A percentile compares a stretch with the other conserved stretches of the same genome.
phyloP scores from a whole-genome alignment of 2,888 invertebrate genomes.

The Tetropium fuscum region DNA sequence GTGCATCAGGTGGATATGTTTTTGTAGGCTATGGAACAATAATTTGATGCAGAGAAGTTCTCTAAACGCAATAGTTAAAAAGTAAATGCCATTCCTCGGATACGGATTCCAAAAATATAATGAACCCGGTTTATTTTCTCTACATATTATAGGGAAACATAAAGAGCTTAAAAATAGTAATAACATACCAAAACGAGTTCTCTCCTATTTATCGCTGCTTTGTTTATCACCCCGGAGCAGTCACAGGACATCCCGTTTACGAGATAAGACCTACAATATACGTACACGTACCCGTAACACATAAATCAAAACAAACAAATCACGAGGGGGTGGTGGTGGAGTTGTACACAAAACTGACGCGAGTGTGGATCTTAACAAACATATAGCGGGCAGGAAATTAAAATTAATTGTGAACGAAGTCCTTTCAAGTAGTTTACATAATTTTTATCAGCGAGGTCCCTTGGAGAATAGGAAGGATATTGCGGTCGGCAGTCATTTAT shows the following conservation, averaged over 20 bases:
- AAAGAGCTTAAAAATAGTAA: not conserved
- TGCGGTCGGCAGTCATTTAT: conserved; percentile 32
- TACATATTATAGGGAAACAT: too few species aligned
- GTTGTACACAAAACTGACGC: conserved; percentile 18
- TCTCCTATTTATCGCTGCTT: conserved; percentile 29
- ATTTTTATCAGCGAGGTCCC: conserved; percentile 20
- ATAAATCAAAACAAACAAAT: conserved; percentile 34
- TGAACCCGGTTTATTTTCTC: too few species aligned
- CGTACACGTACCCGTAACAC: conserved; percentile 18
- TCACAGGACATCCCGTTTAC: conserved; percentile 55
- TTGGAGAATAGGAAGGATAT: conserved; percentile 36
- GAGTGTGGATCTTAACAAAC: conserved; percentile 13
- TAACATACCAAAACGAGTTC: conserved; percentile 20
- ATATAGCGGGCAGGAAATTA: conserved; percentile 23
- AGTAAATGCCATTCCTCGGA: too few species aligned
- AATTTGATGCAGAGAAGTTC: too few species aligned
- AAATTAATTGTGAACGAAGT: conserved; percentile 35
- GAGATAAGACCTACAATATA: conserved; percentile 23
- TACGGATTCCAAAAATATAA: too few species aligned
- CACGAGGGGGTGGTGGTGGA: conserved; percentile 18
- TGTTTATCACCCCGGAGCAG: conserved; percentile 48
- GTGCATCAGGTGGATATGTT: too few species aligned
- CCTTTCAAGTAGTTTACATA: conserved; percentile 15
- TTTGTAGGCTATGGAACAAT: too few species aligned
- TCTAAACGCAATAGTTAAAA: too few species aligned